Conservation (phyloP, 2,888 invertebrate genomes). For the Macaria notata region DNA sequence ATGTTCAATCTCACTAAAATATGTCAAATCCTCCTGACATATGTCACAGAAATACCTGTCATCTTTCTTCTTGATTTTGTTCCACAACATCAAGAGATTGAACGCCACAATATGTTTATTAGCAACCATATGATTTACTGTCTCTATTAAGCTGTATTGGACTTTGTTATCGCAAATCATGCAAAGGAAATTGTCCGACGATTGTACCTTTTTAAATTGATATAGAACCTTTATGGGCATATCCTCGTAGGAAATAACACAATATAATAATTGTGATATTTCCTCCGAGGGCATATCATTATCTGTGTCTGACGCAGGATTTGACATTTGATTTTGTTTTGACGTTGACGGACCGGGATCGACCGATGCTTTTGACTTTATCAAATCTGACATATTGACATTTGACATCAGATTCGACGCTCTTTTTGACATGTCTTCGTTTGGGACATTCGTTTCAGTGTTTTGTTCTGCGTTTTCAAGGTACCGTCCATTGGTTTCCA, state of each 20-base stretch:
- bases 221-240: slow-evolving; percentile 24
- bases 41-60: slow-evolving; percentile 26
- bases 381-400: too few species aligned
- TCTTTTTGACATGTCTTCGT: too few species aligned
- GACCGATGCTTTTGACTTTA: too few species aligned
- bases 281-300: too few species aligned
- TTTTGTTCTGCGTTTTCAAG: too few species aligned
- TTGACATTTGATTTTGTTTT: background rate
- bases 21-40: slow-evolving; percentile 24
- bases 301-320: background rate
- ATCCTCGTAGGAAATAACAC: too few species aligned
- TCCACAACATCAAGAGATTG: slow-evolving; percentile 30
- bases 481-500: too few species aligned
- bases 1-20: slow-evolving; percentile 26
- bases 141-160: slow-evolving; percentile 1
- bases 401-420: too few species aligned
- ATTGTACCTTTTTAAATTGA: slow-evolving; percentile 21
- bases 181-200: slow-evolving; percentile 15
- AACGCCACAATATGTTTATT: slow-evolving; percentile 23
- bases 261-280: too few species aligned
- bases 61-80: slow-evolving; percentile 22
- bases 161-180: slow-evolving; percentile 26
- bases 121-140: slow-evolving; percentile 12
- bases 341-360: background rate
- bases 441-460: too few species aligned